These are phyloP conservation scores for Bombus picipes DNA, from an alignment of 1,140 invertebrate genomes.

Conservation along the genomic window DNA sequence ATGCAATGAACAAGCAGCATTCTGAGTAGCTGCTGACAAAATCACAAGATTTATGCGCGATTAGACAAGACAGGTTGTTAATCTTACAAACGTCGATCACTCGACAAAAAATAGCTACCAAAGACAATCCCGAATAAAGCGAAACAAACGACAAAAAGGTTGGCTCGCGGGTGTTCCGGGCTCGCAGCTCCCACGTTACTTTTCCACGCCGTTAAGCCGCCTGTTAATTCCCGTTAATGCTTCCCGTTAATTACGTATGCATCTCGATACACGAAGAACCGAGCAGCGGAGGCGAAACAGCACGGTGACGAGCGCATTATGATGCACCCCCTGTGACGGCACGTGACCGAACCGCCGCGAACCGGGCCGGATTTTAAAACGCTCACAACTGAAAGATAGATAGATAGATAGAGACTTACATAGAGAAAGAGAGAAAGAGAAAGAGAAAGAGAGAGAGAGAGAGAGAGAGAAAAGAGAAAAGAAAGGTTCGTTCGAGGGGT, in stretches of 20 bases:
- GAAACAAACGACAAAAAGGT: not conserved
- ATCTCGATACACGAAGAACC: conserved; percentile 43
- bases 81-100: too few species aligned
- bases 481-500: conserved; percentile 42
- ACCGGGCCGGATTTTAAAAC: conserved; percentile 78
- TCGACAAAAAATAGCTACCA: not conserved
- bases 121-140: not conserved
- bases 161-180: not conserved
- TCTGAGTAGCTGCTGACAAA: too few species aligned
- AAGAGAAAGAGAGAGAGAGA: not conserved
- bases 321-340: conserved; percentile 77
- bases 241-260: conserved; percentile 63
- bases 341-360: conserved; percentile 72
- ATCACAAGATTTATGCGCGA: too few species aligned
- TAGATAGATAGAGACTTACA: not conserved
- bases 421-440: not conserved
- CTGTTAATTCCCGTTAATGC: conserved; percentile 60
- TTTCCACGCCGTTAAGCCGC: conserved; percentile 53
- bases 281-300: conserved; percentile 36
- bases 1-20: too few species aligned
- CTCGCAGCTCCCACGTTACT: conserved; percentile 19
- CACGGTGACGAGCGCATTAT: conserved; percentile 70
- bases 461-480: conserved; percentile 22
- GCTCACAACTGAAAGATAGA: conserved; percentile 55
- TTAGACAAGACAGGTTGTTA: too few species aligned